Evolutionary conservation across 2,888 invertebrate genomes (phyloP).

Genomic region (Stramonita haemastoma): DNA sequence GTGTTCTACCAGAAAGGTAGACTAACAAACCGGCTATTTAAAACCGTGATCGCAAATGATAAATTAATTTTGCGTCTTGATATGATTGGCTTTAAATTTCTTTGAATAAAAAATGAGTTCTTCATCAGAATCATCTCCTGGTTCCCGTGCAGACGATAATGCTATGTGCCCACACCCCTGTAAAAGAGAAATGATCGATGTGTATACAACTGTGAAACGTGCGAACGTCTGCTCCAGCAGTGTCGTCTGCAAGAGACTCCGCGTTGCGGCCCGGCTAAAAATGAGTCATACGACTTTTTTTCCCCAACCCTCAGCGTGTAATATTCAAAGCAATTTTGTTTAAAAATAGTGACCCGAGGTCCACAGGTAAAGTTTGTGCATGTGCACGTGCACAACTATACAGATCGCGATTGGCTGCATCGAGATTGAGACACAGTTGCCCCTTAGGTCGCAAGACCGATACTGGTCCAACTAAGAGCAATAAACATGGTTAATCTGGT

Average conservation of each 20-base stretch:
- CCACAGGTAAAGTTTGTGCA: not conserved
- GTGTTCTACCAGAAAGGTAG: conserved; percentile 21
- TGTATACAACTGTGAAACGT: not conserved
- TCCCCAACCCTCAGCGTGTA: not conserved
- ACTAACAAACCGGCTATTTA: not conserved
- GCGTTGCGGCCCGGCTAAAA: not conserved
- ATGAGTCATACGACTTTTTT: not conserved
- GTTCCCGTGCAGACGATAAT: not conserved
- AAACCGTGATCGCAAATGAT: not conserved
- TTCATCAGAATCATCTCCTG: not conserved
- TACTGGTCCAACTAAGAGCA: not conserved
- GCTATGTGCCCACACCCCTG: not conserved
- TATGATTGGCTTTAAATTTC: not conserved
- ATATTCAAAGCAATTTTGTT: not conserved
- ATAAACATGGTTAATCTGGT: not conserved
- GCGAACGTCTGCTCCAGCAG: conserved; percentile 24
- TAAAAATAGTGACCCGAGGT: not conserved
- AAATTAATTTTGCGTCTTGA: not conserved
- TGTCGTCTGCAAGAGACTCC: not conserved
- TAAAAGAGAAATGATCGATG: conserved; percentile 13
- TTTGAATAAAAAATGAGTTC: not conserved
- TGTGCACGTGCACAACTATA: too few relatives aligned
- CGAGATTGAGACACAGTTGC: too few relatives aligned
- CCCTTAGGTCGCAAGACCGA: too few relatives aligned
- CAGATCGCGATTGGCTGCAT: too few relatives aligned